Conservation (phyloP, 2,113 vertebrate species). For the Ophthalmolycus amberensis region DNA sequence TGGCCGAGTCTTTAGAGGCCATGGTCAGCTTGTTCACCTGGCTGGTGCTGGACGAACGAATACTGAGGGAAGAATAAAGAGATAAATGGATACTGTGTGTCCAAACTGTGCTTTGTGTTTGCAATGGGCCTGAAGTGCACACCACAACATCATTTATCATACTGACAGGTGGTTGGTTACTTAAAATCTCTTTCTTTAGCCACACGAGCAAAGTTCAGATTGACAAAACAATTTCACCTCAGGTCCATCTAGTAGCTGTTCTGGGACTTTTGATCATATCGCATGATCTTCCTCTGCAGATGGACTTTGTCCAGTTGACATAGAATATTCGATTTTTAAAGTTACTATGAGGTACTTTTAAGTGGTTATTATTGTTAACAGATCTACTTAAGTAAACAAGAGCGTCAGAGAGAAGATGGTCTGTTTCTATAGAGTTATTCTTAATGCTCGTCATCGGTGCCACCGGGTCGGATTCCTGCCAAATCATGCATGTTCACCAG, state of each 20-base stretch:
- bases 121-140: background rate
- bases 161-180: background rate
- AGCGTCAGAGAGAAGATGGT: too few relatives aligned
- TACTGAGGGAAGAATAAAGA: conserved; percentile 78
- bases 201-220: background rate
- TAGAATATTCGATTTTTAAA: background rate
- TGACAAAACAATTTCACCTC: background rate
- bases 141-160: background rate
- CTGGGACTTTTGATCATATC: background rate
- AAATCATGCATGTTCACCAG: too few relatives aligned
- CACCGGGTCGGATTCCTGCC: too few relatives aligned
- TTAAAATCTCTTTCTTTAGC: background rate
- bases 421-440: too few relatives aligned
- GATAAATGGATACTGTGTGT: background rate
- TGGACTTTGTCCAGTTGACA: background rate
- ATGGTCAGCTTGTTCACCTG: conserved; percentile 94
- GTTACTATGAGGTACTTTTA: too few relatives aligned
- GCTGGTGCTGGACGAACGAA: conserved; percentile 92
- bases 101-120: background rate
- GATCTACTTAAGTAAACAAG: too few relatives aligned
- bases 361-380: too few relatives aligned
- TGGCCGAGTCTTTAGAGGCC: conserved; percentile 85
- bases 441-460: too few relatives aligned
- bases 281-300: background rate
- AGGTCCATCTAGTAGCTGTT: background rate